Evolutionary conservation across 1,140 invertebrate species (phyloP).

Genomic region (Drosophila varians): DNA sequence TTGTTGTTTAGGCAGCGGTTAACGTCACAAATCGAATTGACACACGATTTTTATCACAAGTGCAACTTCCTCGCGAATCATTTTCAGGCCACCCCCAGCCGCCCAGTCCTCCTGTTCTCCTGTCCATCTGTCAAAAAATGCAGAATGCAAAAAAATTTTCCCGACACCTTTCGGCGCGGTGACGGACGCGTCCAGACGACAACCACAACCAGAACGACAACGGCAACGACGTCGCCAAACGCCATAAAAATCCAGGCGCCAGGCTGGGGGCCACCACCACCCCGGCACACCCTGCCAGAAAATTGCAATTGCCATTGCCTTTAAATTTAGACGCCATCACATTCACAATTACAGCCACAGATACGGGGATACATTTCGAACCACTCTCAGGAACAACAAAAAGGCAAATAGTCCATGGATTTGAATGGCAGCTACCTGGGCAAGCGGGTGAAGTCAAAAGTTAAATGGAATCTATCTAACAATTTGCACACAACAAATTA

Average conservation of each 20-base stretch:
- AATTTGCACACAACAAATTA: constrained; percentile 36
- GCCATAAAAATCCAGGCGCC: constrained; percentile 71
- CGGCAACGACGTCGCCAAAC: constrained; percentile 42
- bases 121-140: constrained; percentile 70
- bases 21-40: constrained; percentile 79
- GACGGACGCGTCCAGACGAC: constrained; percentile 65
- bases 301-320: constrained; percentile 1
- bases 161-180: constrained; percentile 69
- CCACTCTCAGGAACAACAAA: constrained; percentile 16
- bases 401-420: constrained; percentile 14
- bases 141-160: constrained; percentile 58
- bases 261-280: constrained; percentile 10
- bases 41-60: constrained; percentile 76
- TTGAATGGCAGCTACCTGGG: constrained; percentile 36
- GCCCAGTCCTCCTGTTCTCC: background rate
- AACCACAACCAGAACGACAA: constrained; percentile 12
- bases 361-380: constrained; percentile 25
- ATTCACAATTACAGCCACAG: constrained; percentile 28
- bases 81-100: constrained; percentile 3
- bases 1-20: constrained; percentile 75
- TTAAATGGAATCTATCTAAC: constrained; percentile 59
- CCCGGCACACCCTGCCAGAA: background rate
- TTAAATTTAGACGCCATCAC: constrained; percentile 65
- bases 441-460: constrained; percentile 32
- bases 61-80: constrained; percentile 28